Conservation (phyloP, 2,797 vertebrate species). For the Lacerta agilis region DNA sequence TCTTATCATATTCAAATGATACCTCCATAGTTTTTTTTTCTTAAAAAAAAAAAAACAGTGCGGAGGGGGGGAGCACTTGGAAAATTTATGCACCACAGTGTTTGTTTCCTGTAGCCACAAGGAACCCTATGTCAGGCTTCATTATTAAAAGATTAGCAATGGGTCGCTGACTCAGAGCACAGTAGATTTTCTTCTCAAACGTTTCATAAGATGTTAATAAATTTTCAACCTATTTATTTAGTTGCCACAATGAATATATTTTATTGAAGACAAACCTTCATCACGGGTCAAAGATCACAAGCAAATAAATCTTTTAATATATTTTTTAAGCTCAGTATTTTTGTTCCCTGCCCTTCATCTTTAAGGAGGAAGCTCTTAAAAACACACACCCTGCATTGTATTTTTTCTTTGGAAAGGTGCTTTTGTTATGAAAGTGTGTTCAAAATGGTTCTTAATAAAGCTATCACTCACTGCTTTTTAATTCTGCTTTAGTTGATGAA, state of each 20-base stretch:
- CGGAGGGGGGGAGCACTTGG: neutral
- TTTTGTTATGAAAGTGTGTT: neutral
- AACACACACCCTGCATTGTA: neutral
- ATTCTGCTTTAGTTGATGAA: neutral
- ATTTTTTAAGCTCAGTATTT: neutral
- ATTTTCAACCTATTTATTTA: neutral
- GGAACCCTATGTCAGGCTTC: neutral
- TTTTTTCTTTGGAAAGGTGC: neutral
- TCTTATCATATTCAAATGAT: neutral
- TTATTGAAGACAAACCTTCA: neutral
- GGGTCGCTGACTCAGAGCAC: neutral
- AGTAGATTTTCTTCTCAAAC: conserved; percentile 1
- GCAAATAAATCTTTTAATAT: neutral
- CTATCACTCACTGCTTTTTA: neutral
- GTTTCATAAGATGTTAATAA: neutral
- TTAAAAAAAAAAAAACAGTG: neutral
- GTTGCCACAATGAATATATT: neutral
- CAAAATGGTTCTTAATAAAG: neutral
- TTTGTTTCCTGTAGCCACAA: neutral
- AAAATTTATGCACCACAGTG: neutral
- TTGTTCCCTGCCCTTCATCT: no score
- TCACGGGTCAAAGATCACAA: neutral
- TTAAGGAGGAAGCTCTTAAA: neutral
- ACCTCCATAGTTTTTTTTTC: neutral
- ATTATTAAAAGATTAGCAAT: conserved; percentile 2